Base-by-base conservation (phyloP, 2,113 vertebrate genomes). In the Sorex fumeus region DNA sequence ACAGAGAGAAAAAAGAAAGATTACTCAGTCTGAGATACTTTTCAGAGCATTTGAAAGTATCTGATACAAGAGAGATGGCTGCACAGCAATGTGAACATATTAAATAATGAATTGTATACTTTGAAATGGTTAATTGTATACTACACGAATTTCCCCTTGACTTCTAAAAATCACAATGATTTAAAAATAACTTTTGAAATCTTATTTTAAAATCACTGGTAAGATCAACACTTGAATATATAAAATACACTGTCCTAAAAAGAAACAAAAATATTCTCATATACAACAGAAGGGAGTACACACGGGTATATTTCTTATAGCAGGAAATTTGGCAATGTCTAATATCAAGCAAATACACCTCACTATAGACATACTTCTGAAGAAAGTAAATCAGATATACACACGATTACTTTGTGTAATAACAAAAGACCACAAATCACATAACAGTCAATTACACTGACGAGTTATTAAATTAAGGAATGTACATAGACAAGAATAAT, bases 171-270 rank as follows among this genome's bases (percentile, higher is more conserved):
- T 8, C 15, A 36, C 34, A 88, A 1, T 9, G 8, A 62, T 10
- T 50, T 50, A 50, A 13, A 50, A 13, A 50, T 50, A 50, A 50
- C 47, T 50, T 50, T 40, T 50, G 13, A 50, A 50, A 50, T 50
- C 10, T n/a, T 16, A 43, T 90, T 87, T 72, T 92, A 62, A 94
- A 87, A 66, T 91, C n/a, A 82, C 40, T 91, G 21, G 30, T 75
- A 88, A 87, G 19, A 81, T 10, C 40, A 64, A 90, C 15, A 32
- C 11, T 75, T 86, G 82, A 88, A 12, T 40, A 6, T 19, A 10
- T 83, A 40, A 72, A 50, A 57, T 77, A 78, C 8, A 32, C 1
- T 60, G 66, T 70, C 8, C 28, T 34, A 50, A 86, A 9, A 45
- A 81, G 47, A 66, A 90, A 80, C 6, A 70, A 10, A n/a, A 64